Evolutionary conservation across 2,113 vertebrate species (phyloP).

Genomic region (Daphoenositta chrysoptera): DNA sequence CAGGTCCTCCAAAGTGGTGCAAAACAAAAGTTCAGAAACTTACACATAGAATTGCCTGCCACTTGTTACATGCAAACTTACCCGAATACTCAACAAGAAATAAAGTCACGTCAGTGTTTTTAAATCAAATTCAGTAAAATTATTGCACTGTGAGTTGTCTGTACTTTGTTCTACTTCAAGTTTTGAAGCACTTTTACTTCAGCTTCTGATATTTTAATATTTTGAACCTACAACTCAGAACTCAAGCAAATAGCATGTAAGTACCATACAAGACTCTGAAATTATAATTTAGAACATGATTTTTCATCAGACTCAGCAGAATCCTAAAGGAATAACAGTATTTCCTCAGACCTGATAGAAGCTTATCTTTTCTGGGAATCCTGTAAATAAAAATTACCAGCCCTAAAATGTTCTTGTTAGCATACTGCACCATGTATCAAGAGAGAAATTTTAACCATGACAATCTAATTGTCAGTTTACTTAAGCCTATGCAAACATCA

Average conservation of each 20-base stretch:
- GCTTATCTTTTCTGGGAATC: background rate
- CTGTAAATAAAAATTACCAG: background rate
- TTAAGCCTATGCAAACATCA: background rate
- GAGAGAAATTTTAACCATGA: background rate
- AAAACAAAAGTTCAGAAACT: background rate
- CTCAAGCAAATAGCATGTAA: background rate
- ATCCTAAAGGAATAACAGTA: background rate
- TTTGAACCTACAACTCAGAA: background rate
- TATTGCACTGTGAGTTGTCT: background rate
- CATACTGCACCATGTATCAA: background rate
- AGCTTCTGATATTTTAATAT: background rate
- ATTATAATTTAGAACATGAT: background rate
- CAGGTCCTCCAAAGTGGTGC: background rate
- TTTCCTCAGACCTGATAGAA: background rate
- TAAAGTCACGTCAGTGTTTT: background rate
- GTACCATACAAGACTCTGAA: background rate
- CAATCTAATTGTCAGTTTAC: background rate
- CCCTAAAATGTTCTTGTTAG: background rate
- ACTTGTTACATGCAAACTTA: background rate
- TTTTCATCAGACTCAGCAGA: background rate
- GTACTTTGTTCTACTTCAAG: background rate
- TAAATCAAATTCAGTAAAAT: background rate
- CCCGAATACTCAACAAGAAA: background rate
- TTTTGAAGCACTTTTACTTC: background rate
- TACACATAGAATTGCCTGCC: background rate